Conservation (phyloP, 2,797 vertebrate species). For the Eupleurogrammus muticus region DNA sequence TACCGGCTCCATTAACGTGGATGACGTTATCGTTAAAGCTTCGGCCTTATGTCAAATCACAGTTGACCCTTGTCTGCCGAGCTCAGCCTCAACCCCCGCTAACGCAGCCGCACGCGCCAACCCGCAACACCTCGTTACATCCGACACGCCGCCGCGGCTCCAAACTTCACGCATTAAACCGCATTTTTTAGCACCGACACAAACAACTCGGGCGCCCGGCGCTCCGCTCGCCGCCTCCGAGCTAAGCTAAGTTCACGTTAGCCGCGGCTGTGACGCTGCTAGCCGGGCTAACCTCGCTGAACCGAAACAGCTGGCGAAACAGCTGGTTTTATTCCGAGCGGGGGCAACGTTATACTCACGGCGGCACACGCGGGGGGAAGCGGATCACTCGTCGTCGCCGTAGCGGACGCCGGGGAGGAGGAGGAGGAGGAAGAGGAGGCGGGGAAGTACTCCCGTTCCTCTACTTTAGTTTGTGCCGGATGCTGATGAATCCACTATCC, state of each 20-base stretch:
- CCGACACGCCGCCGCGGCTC: background rate
- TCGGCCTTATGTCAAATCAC: constrained; percentile 63
- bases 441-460: constrained; percentile 10
- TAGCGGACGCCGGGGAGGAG: background rate
- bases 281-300: constrained; percentile 68
- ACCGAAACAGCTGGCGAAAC: constrained; percentile 71
- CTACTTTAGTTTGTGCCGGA: constrained; percentile 31
- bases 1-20: background rate
- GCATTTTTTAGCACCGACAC: background rate
- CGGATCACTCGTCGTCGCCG: background rate
- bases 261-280: constrained; percentile 49
- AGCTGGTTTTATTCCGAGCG: background rate
- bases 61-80: constrained; percentile 32
- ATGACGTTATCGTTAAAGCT: constrained; percentile 37
- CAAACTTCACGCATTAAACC: background rate
- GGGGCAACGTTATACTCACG: constrained; percentile 47
- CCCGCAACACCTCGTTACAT: background rate
- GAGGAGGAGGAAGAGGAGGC: too few species aligned
- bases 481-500: constrained; percentile 47
- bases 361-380: background rate
- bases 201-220: background rate
- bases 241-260: constrained; percentile 63
- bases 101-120: background rate
- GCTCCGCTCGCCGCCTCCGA: constrained; percentile 1
- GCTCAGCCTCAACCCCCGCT: constrained; percentile 17